A percentile compares a stretch with the other conserved stretches of the same genome.
phyloP scores from a whole-genome alignment of 2,888 invertebrate species.

The Drosophila mulleri region DNA sequence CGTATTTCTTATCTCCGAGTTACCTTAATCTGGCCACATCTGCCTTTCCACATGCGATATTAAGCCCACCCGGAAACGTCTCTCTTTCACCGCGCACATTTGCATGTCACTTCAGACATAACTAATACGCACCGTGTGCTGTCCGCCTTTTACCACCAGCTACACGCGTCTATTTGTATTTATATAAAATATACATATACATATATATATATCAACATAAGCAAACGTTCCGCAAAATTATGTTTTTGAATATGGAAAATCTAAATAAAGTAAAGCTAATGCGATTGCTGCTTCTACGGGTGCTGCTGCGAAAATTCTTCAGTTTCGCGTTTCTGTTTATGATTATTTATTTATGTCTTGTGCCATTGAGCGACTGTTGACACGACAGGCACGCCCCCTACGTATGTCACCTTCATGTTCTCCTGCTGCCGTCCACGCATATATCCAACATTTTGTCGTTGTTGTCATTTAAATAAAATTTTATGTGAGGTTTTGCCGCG shows the following conservation, averaged over 20 bases:
- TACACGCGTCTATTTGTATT: constrained; percentile 36
- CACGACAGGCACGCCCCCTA: constrained; percentile 55
- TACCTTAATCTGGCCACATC: constrained; percentile 24
- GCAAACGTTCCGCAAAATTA: constrained; percentile 24
- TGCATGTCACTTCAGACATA: constrained; percentile 54
- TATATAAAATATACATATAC: constrained; percentile 5
- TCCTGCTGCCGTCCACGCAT: constrained; percentile 29
- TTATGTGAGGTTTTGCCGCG: constrained; percentile 49
- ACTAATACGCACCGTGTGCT: constrained; percentile 41
- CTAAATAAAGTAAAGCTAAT: constrained; percentile 30
- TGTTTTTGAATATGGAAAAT: constrained; percentile 55
- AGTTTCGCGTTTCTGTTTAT: constrained; percentile 41
- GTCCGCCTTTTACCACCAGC: constrained; percentile 35
- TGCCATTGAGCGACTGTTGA: constrained; percentile 76
- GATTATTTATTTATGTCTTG: constrained; percentile 73
- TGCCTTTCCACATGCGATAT: constrained; percentile 15
- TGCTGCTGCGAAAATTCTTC: constrained; percentile 46
- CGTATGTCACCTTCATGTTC: constrained; percentile 30
- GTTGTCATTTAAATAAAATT: constrained; percentile 61
- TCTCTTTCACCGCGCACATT: constrained; percentile 47
- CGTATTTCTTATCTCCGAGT: neutral
- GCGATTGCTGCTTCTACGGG: constrained; percentile 6
- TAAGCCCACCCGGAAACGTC: constrained; percentile 68
- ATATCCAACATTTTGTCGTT: constrained; percentile 35
- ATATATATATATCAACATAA: constrained; percentile 11